Evolutionary conservation across 2,113 vertebrate genomes (phyloP).

Genomic region (Baryphthengus martii): DNA sequence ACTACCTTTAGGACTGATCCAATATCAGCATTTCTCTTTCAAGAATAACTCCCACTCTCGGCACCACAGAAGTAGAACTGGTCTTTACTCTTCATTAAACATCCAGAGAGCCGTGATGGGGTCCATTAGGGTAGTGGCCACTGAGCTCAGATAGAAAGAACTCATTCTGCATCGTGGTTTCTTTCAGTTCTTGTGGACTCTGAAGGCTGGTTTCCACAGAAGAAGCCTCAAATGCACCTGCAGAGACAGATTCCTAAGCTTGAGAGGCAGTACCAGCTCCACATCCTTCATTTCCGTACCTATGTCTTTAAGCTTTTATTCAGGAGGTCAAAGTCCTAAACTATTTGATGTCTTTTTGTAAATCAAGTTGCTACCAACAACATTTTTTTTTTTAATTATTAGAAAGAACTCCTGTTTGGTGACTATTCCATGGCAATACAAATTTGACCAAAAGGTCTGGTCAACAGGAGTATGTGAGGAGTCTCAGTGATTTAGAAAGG

Average conservation of each 20-base stretch:
- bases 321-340: neutral
- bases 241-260: neutral
- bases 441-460: neutral
- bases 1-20: neutral
- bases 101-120: neutral
- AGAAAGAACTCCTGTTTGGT: neutral
- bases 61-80: neutral
- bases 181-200: neutral
- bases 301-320: neutral
- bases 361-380: too few species aligned
- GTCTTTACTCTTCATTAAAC: neutral
- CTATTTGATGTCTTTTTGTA: neutral
- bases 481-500: neutral
- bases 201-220: neutral
- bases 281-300: neutral
- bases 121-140: neutral
- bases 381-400: too few species aligned
- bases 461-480: neutral
- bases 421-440: neutral
- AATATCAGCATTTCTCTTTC: constrained; percentile 48
- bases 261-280: neutral
- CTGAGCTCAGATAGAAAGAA: neutral
- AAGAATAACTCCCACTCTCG: constrained; percentile 43
- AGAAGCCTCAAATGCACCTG: neutral
- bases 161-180: neutral